A percentile compares a stretch with the other conserved stretches of the same genome.
Evolutionary conservation across 2,797 vertebrate genomes (phyloP).

Genomic region (Falco peregrinus): DNA sequence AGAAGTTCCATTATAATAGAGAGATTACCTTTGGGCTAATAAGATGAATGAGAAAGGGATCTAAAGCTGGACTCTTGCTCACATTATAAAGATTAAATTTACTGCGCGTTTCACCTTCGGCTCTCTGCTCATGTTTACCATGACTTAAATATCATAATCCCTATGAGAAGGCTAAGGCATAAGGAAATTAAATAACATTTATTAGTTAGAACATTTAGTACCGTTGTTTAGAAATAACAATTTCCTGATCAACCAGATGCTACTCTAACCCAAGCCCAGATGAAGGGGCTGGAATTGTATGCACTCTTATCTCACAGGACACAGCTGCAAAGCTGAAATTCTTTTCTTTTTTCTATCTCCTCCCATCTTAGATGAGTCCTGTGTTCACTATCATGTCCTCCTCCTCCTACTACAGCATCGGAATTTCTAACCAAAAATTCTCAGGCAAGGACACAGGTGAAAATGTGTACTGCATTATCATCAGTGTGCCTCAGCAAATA

Average conservation of each 20-base stretch:
- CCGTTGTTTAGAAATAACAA: background rate
- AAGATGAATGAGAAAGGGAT: background rate
- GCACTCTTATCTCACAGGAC: background rate
- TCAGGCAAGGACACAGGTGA: background rate
- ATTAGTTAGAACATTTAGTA: background rate
- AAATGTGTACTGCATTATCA: background rate
- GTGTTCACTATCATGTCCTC: background rate
- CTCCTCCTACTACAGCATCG: background rate
- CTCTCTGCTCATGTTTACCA: slow-evolving; percentile 16
- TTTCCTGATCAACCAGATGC: background rate
- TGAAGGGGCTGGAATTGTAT: background rate
- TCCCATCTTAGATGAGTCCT: background rate
- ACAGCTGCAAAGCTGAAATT: background rate
- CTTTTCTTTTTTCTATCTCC: background rate
- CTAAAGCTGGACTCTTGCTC: background rate
- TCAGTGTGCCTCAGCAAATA: background rate
- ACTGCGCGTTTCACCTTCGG: slow-evolving; percentile 30
- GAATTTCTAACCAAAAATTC: background rate
- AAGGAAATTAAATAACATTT: slow-evolving; percentile 30
- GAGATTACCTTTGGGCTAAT: slow-evolving; percentile 40
- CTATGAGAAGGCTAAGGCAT: background rate
- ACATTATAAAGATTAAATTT: slow-evolving; percentile 39
- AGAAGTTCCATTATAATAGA: background rate
- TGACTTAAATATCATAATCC: slow-evolving; percentile 39
- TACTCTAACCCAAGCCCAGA: background rate